Evolutionary conservation across 2,888 invertebrate genomes (phyloP).

Genomic region (Harpalus rubripes): DNA sequence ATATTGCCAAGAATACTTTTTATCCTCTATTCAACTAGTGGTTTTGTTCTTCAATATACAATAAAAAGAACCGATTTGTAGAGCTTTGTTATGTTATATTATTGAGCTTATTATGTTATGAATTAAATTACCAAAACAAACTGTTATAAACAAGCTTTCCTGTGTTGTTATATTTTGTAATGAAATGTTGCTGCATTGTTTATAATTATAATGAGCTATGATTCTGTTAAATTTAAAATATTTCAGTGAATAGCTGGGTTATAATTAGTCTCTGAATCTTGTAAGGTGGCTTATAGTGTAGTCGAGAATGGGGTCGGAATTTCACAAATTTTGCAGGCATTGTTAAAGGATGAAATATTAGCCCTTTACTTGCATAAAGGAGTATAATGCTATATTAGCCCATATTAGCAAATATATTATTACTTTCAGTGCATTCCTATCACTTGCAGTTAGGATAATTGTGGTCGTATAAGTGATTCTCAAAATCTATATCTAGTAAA

Average conservation of each 20-base stretch:
- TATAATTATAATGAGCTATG: background rate
- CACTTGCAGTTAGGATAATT: background rate
- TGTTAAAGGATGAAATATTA: slow-evolving; percentile 3
- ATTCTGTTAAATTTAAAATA: background rate
- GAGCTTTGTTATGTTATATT: background rate
- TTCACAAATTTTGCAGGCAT: slow-evolving; percentile 2
- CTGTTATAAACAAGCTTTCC: background rate
- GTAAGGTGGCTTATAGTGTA: background rate
- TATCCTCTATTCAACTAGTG: slow-evolving; percentile 36
- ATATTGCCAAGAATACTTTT: slow-evolving; percentile 36
- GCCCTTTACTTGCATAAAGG: background rate
- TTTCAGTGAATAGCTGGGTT: background rate
- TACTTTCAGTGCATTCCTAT: background rate
- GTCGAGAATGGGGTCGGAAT: background rate
- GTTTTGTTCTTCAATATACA: slow-evolving; percentile 13
- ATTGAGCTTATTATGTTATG: background rate
- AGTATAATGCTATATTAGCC: background rate
- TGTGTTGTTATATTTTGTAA: background rate
- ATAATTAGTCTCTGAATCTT: background rate
- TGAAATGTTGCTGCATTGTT: background rate
- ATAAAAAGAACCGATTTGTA: slow-evolving; percentile 4
- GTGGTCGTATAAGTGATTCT: too few species aligned
- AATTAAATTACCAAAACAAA: background rate
- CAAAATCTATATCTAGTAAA: too few species aligned
- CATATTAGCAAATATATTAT: background rate